These are phyloP conservation scores for Cartodere bifasciata DNA, from an alignment of 2,888 invertebrate species.

Conservation along the genomic window DNA sequence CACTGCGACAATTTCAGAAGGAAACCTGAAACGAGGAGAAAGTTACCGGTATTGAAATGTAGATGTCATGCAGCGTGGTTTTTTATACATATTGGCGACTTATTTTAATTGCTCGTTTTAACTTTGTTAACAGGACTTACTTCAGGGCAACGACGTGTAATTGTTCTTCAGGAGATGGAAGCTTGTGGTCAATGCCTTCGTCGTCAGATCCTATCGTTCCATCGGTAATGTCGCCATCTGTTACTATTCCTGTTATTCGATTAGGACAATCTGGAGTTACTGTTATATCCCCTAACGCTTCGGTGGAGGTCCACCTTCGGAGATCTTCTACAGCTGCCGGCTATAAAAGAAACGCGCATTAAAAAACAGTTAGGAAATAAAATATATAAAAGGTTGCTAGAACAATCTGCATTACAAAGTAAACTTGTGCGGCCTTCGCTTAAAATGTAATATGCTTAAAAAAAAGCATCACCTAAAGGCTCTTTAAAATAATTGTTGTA, in stretches of 20 bases:
- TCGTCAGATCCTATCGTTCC: conserved; percentile 43
- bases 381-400: too few relatives aligned
- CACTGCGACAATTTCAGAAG: conserved; percentile 76
- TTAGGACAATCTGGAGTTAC: conserved; percentile 66
- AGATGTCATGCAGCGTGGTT: conserved; percentile 2
- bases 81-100: background rate
- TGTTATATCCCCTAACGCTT: conserved; percentile 71
- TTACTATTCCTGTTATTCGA: conserved; percentile 47
- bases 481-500: too few relatives aligned
- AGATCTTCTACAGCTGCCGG: conserved; percentile 69
- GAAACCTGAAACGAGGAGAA: conserved; percentile 49
- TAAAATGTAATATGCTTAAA: too few relatives aligned
- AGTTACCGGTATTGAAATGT: conserved; percentile 3
- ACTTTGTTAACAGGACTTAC: conserved; percentile 37
- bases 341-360: conserved; percentile 43
- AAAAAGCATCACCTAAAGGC: too few relatives aligned
- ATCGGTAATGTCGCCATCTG: conserved; percentile 39
- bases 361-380: too few relatives aligned
- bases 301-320: conserved; percentile 73
- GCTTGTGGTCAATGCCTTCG: conserved; percentile 69
- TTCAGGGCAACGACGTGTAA: conserved; percentile 69
- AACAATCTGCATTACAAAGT: too few relatives aligned
- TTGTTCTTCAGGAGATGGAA: conserved; percentile 82
- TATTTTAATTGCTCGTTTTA: conserved; percentile 1
- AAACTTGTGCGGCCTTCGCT: too few relatives aligned